These are phyloP conservation scores for Leptinotarsa undecemlineata DNA, from an alignment of 1,140 invertebrate species.

Conservation along the genomic window DNA sequence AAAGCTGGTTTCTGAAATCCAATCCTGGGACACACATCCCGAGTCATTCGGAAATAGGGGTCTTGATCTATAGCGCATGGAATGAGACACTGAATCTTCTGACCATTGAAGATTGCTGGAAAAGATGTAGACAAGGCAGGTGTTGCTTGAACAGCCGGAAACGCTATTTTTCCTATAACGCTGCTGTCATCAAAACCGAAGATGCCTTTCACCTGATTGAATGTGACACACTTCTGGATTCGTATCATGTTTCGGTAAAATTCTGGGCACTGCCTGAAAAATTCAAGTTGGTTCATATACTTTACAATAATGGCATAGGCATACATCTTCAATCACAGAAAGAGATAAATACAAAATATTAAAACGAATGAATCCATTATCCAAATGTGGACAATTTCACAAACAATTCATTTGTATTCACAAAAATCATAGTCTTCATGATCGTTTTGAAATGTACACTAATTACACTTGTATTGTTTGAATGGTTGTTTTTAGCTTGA, in stretches of 20 bases:
- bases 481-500: too few relatives aligned
- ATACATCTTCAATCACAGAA: background rate
- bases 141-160: constrained; percentile 95
- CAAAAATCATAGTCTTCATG: too few relatives aligned
- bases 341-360: background rate
- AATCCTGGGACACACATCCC: constrained; percentile 92
- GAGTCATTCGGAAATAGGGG: constrained; percentile 98
- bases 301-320: background rate
- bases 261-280: constrained; percentile 73
- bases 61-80: constrained; percentile 99
- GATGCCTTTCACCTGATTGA: constrained; percentile 94
- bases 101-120: constrained; percentile 88
- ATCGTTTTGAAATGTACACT: too few relatives aligned
- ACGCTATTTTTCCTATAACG: constrained; percentile 95
- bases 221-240: constrained; percentile 92
- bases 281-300: constrained; percentile 6
- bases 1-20: constrained; percentile 93
- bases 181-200: constrained; percentile 97
- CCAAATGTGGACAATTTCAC: too few relatives aligned
- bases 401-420: too few relatives aligned
- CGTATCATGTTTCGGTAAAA: constrained; percentile 93
- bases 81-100: constrained; percentile 89
- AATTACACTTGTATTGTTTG: too few relatives aligned
- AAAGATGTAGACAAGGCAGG: constrained; percentile 95
- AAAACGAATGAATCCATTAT: background rate